Evolutionary conservation across 1,140 invertebrate genomes (phyloP).

Genomic region (Frieseomelitta varia): DNA sequence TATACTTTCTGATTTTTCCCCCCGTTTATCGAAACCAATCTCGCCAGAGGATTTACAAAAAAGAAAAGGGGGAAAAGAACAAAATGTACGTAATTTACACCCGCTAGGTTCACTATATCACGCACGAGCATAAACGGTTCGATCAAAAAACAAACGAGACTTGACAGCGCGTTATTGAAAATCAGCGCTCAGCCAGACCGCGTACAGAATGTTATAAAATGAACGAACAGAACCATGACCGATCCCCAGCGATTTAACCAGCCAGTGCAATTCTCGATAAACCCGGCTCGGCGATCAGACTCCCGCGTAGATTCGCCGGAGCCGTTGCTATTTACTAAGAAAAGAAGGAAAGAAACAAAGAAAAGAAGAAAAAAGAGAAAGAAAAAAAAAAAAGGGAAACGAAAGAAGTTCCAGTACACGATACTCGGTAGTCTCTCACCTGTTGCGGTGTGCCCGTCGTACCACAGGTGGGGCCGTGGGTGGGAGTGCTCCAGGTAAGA

Average conservation of each 20-base stretch:
- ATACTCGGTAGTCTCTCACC: conserved; percentile 70
- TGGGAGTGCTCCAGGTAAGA: conserved; percentile 77
- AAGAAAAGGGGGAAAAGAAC: too few relatives aligned
- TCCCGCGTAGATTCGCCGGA: conserved; percentile 23
- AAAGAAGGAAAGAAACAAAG: neutral
- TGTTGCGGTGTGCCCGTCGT: conserved; percentile 63
- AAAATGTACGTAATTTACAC: neutral
- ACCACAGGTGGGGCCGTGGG: conserved; percentile 78
- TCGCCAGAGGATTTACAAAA: too few relatives aligned
- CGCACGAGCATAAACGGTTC: neutral
- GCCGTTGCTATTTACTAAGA: neutral
- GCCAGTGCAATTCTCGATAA: conserved; percentile 22
- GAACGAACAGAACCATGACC: neutral
- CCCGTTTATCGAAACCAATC: neutral
- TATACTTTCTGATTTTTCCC: neutral
- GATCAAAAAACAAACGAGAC: neutral
- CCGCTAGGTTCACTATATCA: neutral
- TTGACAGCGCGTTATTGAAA: conserved; percentile 6
- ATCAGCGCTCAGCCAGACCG: neutral
- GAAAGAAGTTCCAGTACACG: conserved; percentile 1
- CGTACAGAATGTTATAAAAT: neutral
- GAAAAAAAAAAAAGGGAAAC: too few relatives aligned
- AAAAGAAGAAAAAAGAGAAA: neutral
- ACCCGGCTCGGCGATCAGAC: conserved; percentile 9
- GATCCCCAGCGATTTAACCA: conserved; percentile 27